Conservation (phyloP, 2,888 invertebrate genomes). For the Chrysolina haemoptera region DNA sequence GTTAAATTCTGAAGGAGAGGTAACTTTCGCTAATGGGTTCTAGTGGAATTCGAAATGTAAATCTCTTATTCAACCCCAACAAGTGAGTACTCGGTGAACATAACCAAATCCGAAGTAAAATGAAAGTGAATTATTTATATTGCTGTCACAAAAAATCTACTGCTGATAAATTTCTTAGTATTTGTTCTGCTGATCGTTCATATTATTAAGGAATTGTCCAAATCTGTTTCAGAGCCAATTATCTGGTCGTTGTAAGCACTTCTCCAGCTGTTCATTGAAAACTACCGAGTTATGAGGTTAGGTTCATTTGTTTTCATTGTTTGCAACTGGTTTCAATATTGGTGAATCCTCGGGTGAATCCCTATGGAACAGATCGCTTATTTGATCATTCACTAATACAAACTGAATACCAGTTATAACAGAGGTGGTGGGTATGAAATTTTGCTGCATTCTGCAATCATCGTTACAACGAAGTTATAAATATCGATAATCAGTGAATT, state of each 20-base stretch:
- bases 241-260: not conserved
- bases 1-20: no score
- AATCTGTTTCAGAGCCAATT: no score
- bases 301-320: not conserved
- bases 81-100: no score
- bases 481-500: not conserved
- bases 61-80: no score
- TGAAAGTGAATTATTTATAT: no score
- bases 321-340: not conserved
- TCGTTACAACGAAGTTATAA: not conserved
- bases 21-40: no score
- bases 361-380: not conserved
- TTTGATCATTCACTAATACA: not conserved
- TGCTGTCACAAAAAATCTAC: no score
- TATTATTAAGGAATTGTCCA: no score
- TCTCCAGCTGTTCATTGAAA: not conserved
- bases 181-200: no score
- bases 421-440: not conserved
- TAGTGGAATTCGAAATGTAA: no score
- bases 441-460: constrained; percentile 4
- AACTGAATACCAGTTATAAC: not conserved
- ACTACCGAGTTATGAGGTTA: not conserved
- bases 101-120: no score
- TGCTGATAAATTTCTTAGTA: no score
- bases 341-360: not conserved